These are phyloP conservation scores for Stichopus chloronotus DNA, from an alignment of 35 echinoderm and acorn worm genomes.

Conservation along the genomic window DNA sequence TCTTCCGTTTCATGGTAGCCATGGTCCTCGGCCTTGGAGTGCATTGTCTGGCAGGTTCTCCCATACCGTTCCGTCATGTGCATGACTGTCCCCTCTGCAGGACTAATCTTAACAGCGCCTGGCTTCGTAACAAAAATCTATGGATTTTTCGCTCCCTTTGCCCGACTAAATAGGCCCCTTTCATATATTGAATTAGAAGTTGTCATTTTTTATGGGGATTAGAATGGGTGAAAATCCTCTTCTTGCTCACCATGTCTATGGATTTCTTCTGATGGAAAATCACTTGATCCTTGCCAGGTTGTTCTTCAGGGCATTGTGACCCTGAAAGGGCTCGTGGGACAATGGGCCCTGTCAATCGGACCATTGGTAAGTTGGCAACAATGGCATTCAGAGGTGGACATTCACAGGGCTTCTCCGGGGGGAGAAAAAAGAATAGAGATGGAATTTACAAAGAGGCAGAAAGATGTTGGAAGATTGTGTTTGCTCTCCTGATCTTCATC, in stretches of 20 bases:
- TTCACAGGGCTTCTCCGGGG: constrained; percentile 1
- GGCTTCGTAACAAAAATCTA: not conserved
- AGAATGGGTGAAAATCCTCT: constrained; percentile 34
- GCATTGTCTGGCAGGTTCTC: not conserved
- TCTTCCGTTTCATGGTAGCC: not conserved
- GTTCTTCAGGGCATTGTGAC: constrained; percentile 23
- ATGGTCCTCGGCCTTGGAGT: not conserved
- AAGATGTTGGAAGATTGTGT: constrained; percentile 15
- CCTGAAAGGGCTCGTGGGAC: constrained; percentile 11
- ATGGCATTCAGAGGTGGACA: constrained; percentile 23
- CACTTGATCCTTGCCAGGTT: not conserved
- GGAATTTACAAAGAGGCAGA: not conserved
- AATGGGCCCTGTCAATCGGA: not conserved
- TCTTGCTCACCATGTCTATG: not conserved
- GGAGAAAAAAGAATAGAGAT: not conserved
- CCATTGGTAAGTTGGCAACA: not conserved
- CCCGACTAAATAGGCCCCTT: not conserved
- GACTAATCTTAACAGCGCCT: not conserved
- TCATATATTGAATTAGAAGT: constrained; percentile 13
- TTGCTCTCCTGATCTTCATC: not conserved
- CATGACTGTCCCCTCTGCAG: not conserved
- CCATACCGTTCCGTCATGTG: not conserved
- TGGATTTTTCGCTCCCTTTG: not conserved
- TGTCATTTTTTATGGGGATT: constrained; percentile 38
- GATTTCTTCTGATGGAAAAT: constrained; percentile 35